A percentile compares a stretch with the other conserved stretches of the same genome.
These are phyloP conservation scores for Agonum fuliginosum DNA, from an alignment of 2,888 invertebrate genomes.

Conservation along the genomic window DNA sequence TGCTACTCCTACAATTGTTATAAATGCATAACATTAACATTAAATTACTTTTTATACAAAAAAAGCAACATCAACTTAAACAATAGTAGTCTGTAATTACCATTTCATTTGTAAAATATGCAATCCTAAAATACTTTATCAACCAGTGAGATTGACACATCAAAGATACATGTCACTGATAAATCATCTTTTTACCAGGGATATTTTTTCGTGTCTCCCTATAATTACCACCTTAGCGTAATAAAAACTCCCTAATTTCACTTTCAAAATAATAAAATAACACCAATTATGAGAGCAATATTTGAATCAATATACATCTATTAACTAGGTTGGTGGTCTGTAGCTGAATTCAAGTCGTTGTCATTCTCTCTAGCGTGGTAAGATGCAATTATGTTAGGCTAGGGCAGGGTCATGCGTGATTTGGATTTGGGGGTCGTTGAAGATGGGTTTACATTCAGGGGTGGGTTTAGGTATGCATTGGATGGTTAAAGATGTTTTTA, in stretches of 20 bases:
- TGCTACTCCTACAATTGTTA: constrained; percentile 24
- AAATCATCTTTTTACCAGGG: constrained; percentile 20
- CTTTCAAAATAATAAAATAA: constrained; percentile 45
- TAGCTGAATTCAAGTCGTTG: not conserved
- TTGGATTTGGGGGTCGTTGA: constrained; percentile 9
- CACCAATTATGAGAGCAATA: constrained; percentile 37
- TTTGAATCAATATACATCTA: constrained; percentile 45
- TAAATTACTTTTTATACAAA: constrained; percentile 34
- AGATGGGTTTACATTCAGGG: constrained; percentile 1
- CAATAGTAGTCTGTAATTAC: constrained; percentile 27
- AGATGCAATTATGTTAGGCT: constrained; percentile 3
- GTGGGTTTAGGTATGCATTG: constrained; percentile 21
- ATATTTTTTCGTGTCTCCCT: constrained; percentile 30
- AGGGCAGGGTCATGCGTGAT: not conserved
- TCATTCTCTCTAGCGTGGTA: constrained; percentile 10
- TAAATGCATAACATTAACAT: constrained; percentile 25
- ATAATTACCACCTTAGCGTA: constrained; percentile 41
- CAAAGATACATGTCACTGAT: constrained; percentile 19
- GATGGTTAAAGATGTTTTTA: constrained; percentile 4
- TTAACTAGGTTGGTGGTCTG: constrained; percentile 19
- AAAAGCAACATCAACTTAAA: constrained; percentile 22
- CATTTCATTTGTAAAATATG: constrained; percentile 42
- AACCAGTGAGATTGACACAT: constrained; percentile 16
- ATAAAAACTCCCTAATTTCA: constrained; percentile 48
- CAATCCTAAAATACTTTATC: not conserved